Evolutionary conservation across 2,113 vertebrate species (phyloP).

Genomic region (Semicossyphus pulcher): DNA sequence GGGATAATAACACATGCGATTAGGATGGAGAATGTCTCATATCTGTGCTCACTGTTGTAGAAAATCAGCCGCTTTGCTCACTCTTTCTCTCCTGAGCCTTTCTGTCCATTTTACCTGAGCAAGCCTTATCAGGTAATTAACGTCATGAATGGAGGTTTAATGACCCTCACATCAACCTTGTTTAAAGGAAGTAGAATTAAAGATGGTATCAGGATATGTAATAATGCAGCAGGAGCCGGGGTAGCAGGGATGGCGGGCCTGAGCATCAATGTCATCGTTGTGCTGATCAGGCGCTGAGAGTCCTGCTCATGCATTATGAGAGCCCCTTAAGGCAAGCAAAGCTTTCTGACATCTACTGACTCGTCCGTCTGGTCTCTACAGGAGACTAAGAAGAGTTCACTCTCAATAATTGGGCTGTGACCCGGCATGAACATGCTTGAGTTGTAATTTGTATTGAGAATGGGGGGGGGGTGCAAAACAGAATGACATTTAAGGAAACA

Average conservation of each 20-base stretch:
- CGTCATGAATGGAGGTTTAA: constrained; percentile 78
- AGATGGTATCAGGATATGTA: constrained; percentile 80
- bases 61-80: constrained; percentile 49
- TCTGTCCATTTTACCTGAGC: constrained; percentile 66
- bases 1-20: constrained; percentile 4
- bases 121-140: constrained; percentile 82
- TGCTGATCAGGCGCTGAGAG: constrained; percentile 67
- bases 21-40: constrained; percentile 32
- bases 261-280: constrained; percentile 74
- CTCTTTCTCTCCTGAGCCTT: constrained; percentile 38
- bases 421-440: constrained; percentile 4
- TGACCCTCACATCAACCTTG: constrained; percentile 78
- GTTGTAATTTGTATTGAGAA: constrained; percentile 7
- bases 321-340: constrained; percentile 50
- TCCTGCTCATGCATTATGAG: constrained; percentile 64
- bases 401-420: constrained; percentile 43
- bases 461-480: not conserved
- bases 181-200: constrained; percentile 81
- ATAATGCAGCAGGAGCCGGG: constrained; percentile 58
- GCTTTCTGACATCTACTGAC: constrained; percentile 44
- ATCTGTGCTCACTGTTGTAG: constrained; percentile 17
- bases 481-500: not conserved
- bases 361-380: constrained; percentile 37
- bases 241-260: constrained; percentile 41
- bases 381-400: constrained; percentile 27